Evolutionary conservation across 2,888 invertebrate species (phyloP).

Genomic region (Ceraclea dissimilis): DNA sequence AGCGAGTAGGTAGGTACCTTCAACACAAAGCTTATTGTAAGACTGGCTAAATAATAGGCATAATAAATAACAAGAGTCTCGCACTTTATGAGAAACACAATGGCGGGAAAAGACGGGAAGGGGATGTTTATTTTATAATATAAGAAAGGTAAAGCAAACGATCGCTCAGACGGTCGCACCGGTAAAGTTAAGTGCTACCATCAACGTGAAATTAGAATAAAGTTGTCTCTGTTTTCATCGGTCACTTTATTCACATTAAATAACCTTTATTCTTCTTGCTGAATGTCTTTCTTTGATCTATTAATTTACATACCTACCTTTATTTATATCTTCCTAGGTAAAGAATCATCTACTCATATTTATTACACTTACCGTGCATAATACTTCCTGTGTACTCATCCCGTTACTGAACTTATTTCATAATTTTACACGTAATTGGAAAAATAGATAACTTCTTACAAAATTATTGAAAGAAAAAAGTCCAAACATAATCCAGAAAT

Average conservation of each 20-base stretch:
- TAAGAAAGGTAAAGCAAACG: constrained; percentile 17
- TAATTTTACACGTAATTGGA: too few relatives aligned
- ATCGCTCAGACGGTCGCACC: not conserved
- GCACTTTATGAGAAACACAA: constrained; percentile 27
- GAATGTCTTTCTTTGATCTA: too few relatives aligned
- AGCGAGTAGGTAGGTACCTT: not conserved
- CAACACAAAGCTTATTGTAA: constrained; percentile 26
- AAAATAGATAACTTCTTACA: too few relatives aligned
- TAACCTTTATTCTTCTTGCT: too few relatives aligned
- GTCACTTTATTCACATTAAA: not conserved
- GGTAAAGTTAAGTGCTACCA: not conserved
- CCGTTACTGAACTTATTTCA: too few relatives aligned
- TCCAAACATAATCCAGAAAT: too few relatives aligned
- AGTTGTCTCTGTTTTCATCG: not conserved
- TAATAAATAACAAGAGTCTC: constrained; percentile 26
- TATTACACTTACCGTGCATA: too few relatives aligned
- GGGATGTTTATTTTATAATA: constrained; percentile 25
- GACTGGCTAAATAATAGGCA: constrained; percentile 26
- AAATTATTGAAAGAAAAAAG: too few relatives aligned
- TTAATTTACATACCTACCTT: too few relatives aligned
- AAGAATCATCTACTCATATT: too few relatives aligned
- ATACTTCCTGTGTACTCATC: too few relatives aligned
- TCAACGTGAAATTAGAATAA: not conserved
- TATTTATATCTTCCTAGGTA: too few relatives aligned
- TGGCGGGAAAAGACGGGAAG: constrained; percentile 21